phyloP scores from a whole-genome alignment of 2,888 invertebrate genomes.

The Drosophila histrio region DNA sequence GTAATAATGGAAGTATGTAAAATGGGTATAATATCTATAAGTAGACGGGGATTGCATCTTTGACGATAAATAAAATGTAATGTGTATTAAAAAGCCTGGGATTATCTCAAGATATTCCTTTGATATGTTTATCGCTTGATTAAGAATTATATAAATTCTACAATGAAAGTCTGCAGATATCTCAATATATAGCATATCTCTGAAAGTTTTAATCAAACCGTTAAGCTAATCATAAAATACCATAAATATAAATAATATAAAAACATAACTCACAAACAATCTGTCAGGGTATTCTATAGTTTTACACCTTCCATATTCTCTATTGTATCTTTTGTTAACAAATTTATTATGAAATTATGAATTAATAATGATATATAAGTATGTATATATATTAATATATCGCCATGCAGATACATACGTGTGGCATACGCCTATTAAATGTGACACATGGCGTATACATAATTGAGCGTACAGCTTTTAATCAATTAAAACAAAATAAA shows the following conservation, averaged over 20 bases:
- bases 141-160: too few species aligned
- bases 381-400: not conserved
- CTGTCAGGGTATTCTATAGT: not conserved
- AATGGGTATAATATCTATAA: not conserved
- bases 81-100: too few species aligned
- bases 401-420: not conserved
- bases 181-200: too few species aligned
- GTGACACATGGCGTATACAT: constrained; percentile 52
- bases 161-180: too few species aligned
- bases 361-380: constrained; percentile 22
- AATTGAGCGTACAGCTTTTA: constrained; percentile 46
- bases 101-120: too few species aligned
- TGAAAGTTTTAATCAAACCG: too few species aligned
- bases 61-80: not conserved
- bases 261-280: too few species aligned
- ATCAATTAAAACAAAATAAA: constrained; percentile 38
- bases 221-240: too few species aligned
- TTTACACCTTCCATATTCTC: not conserved
- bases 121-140: too few species aligned
- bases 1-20: not conserved
- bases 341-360: constrained; percentile 45
- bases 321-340: not conserved
- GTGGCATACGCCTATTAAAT: constrained; percentile 34
- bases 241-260: too few species aligned
- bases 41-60: too few species aligned